Conservation (phyloP, 2,888 invertebrate genomes). For the Calliphora vomitoria region DNA sequence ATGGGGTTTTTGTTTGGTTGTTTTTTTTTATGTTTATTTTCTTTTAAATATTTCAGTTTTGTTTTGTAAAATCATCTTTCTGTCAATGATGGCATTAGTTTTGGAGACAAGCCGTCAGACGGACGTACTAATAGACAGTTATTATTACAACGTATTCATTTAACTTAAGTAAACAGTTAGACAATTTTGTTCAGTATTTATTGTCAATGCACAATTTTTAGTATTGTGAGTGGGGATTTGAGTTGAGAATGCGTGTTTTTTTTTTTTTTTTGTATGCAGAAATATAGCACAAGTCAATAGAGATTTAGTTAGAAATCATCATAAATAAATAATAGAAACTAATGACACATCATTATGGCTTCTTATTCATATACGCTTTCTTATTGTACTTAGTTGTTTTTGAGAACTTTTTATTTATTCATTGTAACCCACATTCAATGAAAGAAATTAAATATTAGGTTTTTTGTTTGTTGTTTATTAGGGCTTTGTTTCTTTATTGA, state of each 20-base stretch:
- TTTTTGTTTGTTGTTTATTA: not conserved
- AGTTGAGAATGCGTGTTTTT: not conserved
- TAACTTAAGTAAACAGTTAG: slow-evolving; percentile 38
- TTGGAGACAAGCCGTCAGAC: not conserved
- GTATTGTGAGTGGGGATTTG: not conserved
- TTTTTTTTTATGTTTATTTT: slow-evolving; percentile 30
- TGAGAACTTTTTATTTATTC: slow-evolving; percentile 18
- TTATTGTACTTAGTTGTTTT: slow-evolving; percentile 9
- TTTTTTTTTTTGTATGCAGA: not conserved
- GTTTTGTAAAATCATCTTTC: slow-evolving; percentile 32
- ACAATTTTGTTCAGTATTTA: slow-evolving; percentile 33
- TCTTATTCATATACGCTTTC: not conserved
- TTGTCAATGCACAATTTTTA: slow-evolving; percentile 68
- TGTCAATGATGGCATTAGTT: slow-evolving; percentile 22
- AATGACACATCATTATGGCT: slow-evolving; percentile 65
- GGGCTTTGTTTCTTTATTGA: not conserved
- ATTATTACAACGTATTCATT: slow-evolving; percentile 33
- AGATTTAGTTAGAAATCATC: slow-evolving; percentile 65
- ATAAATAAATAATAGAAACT: slow-evolving; percentile 64
- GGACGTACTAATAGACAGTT: not conserved
- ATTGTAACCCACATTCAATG: slow-evolving; percentile 47
- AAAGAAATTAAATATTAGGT: slow-evolving; percentile 28
- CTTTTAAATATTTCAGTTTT: slow-evolving; percentile 32
- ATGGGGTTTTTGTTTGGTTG: slow-evolving; percentile 52
- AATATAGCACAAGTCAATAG: slow-evolving; percentile 64